Evolutionary conservation across 2,888 invertebrate genomes (phyloP).

Genomic region (Epinotia ramella): DNA sequence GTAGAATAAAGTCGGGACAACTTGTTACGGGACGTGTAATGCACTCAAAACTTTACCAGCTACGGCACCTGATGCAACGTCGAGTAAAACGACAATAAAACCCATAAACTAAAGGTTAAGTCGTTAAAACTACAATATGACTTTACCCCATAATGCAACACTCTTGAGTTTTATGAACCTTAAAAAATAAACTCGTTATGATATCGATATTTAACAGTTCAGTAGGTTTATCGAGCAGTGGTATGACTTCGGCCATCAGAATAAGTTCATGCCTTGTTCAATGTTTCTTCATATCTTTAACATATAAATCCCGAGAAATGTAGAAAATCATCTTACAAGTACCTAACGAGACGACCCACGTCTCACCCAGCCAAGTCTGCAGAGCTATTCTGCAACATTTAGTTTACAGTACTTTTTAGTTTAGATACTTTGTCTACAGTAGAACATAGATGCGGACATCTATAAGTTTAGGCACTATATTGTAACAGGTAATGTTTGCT

Average conservation of each 20-base stretch:
- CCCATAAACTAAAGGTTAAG: conserved; percentile 39
- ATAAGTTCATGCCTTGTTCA: conserved; percentile 63
- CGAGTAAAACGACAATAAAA: conserved; percentile 38
- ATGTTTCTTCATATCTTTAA: conserved; percentile 66
- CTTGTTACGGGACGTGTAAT: conserved; percentile 19
- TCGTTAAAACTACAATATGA: conserved; percentile 35
- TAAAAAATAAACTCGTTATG: conserved; percentile 28
- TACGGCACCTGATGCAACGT: conserved; percentile 38
- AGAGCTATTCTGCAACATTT: conserved; percentile 57
- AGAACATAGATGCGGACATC: too few species aligned
- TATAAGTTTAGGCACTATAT: too few species aligned
- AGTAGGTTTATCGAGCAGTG: conserved; percentile 24
- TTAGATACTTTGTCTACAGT: too few species aligned
- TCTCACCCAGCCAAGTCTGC: conserved; percentile 45
- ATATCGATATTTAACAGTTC: conserved; percentile 40
- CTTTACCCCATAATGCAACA: conserved; percentile 2
- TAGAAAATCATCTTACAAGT: conserved; percentile 65
- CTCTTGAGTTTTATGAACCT: conserved; percentile 8
- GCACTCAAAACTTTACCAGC: conserved; percentile 31
- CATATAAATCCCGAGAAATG: conserved; percentile 68
- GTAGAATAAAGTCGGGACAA: conserved; percentile 4
- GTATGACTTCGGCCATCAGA: conserved; percentile 25
- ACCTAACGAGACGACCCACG: conserved; percentile 64
- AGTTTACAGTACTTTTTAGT: too few species aligned
- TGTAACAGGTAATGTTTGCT: too few species aligned